These are phyloP conservation scores for human DNA, from an alignment of 2,113 vertebrate species.

Conservation along the genomic window DNA sequence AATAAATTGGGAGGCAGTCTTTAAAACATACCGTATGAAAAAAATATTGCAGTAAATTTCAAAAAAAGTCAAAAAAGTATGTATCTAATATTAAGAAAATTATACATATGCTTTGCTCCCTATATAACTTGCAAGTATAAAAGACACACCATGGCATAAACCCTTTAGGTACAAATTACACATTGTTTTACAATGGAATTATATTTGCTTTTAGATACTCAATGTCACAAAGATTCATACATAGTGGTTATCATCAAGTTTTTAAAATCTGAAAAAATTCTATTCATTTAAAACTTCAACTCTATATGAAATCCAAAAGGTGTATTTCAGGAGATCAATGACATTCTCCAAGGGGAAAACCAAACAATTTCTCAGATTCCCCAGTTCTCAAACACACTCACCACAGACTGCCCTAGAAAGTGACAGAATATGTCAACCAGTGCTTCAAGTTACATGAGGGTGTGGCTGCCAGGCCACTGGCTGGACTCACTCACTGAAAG, in stretches of 20 bases:
- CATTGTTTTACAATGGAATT: conserved; percentile 15
- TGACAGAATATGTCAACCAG: neutral
- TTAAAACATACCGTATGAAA: conserved; percentile 24
- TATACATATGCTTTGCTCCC: neutral
- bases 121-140: neutral
- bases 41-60: neutral
- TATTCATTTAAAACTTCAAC: conserved; percentile 13
- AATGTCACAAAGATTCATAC: neutral
- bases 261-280: conserved; percentile 37
- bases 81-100: conserved; percentile 33
- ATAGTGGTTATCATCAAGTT: neutral
- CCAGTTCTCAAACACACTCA: neutral
- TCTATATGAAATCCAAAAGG: neutral
- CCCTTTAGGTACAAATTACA: neutral
- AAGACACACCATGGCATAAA: neutral
- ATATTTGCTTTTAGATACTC: neutral
- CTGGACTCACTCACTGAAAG: neutral
- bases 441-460: neutral
- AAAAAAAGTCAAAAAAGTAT: neutral
- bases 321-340: neutral
- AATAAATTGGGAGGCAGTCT: neutral
- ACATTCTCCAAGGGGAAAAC: neutral
- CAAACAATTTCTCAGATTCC: neutral
- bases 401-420: neutral
- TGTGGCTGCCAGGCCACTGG: neutral